These are phyloP conservation scores for Diglossa cyanea DNA, from an alignment of 2,797 vertebrate genomes.

Conservation along the genomic window DNA sequence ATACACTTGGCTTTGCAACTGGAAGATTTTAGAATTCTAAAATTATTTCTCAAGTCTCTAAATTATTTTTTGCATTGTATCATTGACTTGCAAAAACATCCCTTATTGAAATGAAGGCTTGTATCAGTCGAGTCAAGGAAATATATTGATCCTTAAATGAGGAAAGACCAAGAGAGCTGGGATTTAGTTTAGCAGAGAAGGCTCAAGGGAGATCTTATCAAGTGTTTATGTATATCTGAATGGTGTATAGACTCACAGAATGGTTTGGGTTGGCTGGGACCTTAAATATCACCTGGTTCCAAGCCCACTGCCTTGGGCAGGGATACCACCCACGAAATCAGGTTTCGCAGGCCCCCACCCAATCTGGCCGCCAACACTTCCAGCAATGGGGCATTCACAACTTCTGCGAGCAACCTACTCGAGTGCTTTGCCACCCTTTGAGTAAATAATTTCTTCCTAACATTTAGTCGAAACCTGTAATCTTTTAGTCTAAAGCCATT, in stretches of 20 bases:
- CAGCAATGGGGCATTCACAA: neutral
- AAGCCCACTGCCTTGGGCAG: neutral
- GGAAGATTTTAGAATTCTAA: neutral
- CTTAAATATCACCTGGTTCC: neutral
- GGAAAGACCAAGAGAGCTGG: neutral
- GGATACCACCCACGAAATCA: neutral
- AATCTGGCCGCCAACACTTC: neutral
- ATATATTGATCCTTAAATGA: neutral
- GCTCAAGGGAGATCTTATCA: neutral
- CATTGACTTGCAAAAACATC: neutral
- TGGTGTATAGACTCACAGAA: neutral
- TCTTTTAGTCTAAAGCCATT: neutral
- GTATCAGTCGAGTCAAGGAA: neutral
- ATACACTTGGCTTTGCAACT: neutral
- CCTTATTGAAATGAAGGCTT: neutral
- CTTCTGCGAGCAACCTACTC: neutral
- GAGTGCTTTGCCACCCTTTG: neutral
- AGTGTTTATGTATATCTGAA: neutral
- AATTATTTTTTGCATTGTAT: neutral
- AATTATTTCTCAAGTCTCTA: neutral
- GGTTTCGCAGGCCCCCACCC: rapidly evolving
- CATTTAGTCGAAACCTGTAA: neutral
- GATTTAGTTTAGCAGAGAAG: neutral
- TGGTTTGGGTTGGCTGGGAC: neutral
- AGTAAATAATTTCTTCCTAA: neutral